phyloP scores from a whole-genome alignment of 2,113 vertebrate species.

The Centropristis striata region DNA sequence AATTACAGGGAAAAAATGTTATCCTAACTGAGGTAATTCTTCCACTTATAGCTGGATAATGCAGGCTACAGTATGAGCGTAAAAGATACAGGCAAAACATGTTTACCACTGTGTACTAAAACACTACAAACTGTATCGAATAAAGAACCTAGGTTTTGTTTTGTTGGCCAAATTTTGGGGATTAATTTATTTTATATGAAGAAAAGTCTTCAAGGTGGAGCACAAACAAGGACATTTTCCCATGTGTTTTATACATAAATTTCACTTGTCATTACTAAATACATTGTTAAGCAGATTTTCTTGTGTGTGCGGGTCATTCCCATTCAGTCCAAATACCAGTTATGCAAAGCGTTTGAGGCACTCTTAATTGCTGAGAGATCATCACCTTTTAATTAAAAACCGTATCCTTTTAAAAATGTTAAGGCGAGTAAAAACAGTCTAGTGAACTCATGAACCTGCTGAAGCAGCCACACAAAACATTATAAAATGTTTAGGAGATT shows the following conservation, averaged over 20 bases:
- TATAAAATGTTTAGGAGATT: slow-evolving; percentile 35
- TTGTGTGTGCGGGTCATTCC: background rate
- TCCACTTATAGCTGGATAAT: background rate
- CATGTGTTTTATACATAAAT: background rate
- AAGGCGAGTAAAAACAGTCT: background rate
- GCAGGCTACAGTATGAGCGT: background rate
- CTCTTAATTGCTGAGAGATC: background rate
- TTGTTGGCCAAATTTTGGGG: background rate
- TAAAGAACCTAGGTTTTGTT: background rate
- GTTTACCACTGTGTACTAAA: background rate
- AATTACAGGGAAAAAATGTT: background rate
- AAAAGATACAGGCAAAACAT: background rate
- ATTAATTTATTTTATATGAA: background rate
- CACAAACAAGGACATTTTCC: background rate
- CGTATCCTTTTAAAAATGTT: background rate
- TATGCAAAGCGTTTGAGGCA: background rate
- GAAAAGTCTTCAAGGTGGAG: background rate
- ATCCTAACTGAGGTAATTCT: background rate
- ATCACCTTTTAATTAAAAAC: slow-evolving; percentile 6
- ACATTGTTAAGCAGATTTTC: background rate
- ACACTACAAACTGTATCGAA: background rate
- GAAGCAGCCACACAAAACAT: slow-evolving; percentile 5
- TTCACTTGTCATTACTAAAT: background rate
- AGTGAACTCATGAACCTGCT: slow-evolving; percentile 12
- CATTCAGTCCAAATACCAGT: background rate